These are phyloP conservation scores for Trialeurodes vaporariorum DNA, from an alignment of 1,140 invertebrate genomes.

Conservation along the genomic window DNA sequence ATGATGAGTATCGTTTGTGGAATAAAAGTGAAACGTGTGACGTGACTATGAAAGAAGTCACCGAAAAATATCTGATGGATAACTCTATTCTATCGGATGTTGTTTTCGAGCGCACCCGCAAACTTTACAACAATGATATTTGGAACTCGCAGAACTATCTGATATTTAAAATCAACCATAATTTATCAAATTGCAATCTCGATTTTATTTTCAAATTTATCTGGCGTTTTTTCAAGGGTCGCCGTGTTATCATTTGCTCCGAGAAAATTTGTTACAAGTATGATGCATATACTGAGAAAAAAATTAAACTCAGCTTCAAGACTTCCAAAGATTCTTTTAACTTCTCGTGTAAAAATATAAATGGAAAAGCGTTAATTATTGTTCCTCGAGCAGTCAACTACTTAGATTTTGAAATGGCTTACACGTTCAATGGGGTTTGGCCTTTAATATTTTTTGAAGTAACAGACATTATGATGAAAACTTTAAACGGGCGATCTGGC, in stretches of 20 bases:
- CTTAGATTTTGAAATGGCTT: too few species aligned
- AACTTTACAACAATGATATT: background rate
- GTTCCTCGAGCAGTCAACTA: background rate
- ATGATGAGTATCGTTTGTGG: background rate
- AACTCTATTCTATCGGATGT: background rate
- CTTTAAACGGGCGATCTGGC: too few species aligned
- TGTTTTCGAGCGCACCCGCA: background rate
- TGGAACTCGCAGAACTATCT: background rate
- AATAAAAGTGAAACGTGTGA: background rate
- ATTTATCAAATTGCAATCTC: background rate
- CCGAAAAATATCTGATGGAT: background rate
- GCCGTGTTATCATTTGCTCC: background rate
- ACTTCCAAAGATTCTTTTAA: background rate
- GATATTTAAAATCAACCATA: background rate
- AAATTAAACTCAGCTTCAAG: background rate
- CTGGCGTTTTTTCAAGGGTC: background rate
- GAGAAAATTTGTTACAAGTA: background rate
- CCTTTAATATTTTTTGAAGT: too few species aligned
- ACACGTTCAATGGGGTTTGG: too few species aligned
- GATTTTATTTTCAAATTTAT: background rate
- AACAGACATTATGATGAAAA: too few species aligned
- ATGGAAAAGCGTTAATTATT: background rate
- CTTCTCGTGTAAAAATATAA: background rate
- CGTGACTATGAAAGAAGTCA: background rate
- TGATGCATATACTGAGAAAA: background rate